Evolutionary conservation across 2,113 vertebrate species (phyloP).

Genomic region (Anthoscopus minutus): DNA sequence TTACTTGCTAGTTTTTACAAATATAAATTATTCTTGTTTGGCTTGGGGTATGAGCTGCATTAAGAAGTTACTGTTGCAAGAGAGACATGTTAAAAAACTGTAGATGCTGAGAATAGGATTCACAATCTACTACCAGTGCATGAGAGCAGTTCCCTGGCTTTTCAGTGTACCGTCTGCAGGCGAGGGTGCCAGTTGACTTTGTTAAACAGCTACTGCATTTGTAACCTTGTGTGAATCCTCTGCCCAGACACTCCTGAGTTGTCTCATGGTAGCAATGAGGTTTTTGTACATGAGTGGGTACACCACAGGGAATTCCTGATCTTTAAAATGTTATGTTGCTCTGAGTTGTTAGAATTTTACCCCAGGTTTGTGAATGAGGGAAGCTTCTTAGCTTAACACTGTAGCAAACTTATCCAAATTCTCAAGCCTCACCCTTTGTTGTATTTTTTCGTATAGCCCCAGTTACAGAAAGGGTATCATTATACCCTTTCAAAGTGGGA

Average conservation of each 20-base stretch:
- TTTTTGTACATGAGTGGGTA: not conserved
- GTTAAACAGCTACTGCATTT: not conserved
- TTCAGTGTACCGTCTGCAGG: not conserved
- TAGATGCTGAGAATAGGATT: not conserved
- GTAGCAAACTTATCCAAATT: not conserved
- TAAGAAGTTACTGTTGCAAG: not conserved
- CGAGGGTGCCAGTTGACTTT: not conserved
- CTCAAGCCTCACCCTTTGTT: not conserved
- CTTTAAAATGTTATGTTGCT: not conserved
- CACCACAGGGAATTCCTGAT: not conserved
- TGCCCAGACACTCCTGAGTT: not conserved
- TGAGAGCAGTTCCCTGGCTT: not conserved
- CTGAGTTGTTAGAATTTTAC: not conserved
- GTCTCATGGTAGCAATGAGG: fast-evolving
- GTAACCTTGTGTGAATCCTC: not conserved
- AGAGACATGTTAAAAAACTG: not conserved
- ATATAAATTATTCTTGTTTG: not conserved
- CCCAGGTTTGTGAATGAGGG: not conserved
- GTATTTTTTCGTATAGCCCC: not conserved
- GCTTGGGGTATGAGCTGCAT: not conserved
- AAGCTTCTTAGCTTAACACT: not conserved
- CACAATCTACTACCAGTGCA: not conserved
- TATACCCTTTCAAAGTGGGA: not conserved
- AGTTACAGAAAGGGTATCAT: not conserved
- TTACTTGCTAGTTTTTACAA: not conserved